phyloP scores from a whole-genome alignment of 2,797 vertebrate species.

The Anguilla marmorata region DNA sequence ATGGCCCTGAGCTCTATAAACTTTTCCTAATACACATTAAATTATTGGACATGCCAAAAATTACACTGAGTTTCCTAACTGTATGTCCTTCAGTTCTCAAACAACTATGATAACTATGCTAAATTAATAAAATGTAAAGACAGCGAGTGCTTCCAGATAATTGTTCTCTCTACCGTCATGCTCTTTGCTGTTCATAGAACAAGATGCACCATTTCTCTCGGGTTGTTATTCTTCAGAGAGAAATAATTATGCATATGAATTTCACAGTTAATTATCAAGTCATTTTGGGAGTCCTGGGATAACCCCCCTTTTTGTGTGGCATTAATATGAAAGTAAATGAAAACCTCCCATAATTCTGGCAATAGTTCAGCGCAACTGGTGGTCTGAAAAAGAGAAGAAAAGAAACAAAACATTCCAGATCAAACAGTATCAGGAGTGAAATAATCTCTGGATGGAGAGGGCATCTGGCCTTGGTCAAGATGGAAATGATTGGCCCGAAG shows the following conservation, averaged over 20 bases:
- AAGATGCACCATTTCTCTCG: not conserved
- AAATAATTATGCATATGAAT: constrained; percentile 61
- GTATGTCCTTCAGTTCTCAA: too few relatives aligned
- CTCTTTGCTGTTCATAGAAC: constrained; percentile 14
- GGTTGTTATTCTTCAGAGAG: constrained; percentile 19
- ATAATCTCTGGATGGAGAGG: constrained; percentile 56
- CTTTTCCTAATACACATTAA: not conserved
- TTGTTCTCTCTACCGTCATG: not conserved
- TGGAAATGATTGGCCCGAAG: constrained; percentile 29
- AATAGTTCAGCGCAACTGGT: constrained; percentile 66
- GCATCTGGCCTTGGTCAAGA: constrained; percentile 34
- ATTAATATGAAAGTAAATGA: constrained; percentile 64
- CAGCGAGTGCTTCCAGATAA: not conserved
- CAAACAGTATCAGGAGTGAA: constrained; percentile 49
- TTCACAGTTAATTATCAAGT: constrained; percentile 60
- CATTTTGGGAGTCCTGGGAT: constrained; percentile 66
- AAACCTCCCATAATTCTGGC: constrained; percentile 67
- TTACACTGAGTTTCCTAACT: constrained; percentile 8
- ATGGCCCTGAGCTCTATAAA: constrained; percentile 2
- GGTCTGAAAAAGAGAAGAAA: constrained; percentile 60
- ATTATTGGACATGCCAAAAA: not conserved
- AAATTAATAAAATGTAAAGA: not conserved
- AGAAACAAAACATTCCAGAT: constrained; percentile 61
- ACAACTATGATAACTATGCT: not conserved
- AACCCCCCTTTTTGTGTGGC: constrained; percentile 51